phyloP scores from a whole-genome alignment of 1,140 invertebrate genomes.

The roundworm (Caenorhabditis elegans) region WBcel235 BX284605.5:5824501-5825000 shows the following conservation, averaged over 20 bases:
- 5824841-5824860: too few species aligned
- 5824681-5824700: background rate
- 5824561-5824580: background rate
- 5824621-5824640: background rate
- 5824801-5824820: conserved; percentile 9
- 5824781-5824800: background rate
- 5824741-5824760: background rate
- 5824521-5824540: conserved; percentile 16
- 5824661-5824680: conserved; percentile 5
- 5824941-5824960: too few species aligned
- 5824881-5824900: too few species aligned
- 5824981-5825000: too few species aligned
- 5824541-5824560: background rate
- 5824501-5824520: background rate
- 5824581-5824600: background rate
- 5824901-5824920: too few species aligned
- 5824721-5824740: background rate
- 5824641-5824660: background rate
- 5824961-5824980: too few species aligned
- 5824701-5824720: background rate
- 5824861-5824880: too few species aligned
- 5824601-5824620: background rate
- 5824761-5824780: background rate
- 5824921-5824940: too few species aligned
- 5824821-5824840: background rate